Conservation (phyloP, 92 coral and sea anemone genomes). For the Umimayanthus chanpuru region DNA sequence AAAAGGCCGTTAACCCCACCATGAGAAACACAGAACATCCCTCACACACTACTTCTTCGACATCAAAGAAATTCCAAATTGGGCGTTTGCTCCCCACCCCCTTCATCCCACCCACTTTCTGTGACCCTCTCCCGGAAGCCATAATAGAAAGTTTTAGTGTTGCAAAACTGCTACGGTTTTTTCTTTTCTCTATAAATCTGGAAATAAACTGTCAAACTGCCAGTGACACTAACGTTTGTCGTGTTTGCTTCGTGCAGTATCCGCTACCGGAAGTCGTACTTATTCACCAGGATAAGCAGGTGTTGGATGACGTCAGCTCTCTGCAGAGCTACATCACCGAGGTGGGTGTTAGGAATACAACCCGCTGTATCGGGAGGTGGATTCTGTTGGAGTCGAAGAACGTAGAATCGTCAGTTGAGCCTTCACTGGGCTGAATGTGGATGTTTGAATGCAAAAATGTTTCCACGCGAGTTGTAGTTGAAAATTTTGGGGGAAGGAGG, state of each 20-base stretch:
- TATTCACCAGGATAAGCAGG: slow-evolving; percentile 93
- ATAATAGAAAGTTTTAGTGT: not conserved
- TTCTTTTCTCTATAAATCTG: no score
- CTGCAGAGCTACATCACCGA: slow-evolving; percentile 84
- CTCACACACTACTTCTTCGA: no score
- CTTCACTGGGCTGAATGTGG: not conserved
- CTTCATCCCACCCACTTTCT: no score
- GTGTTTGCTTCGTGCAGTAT: slow-evolving; percentile 61
- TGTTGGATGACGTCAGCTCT: slow-evolving; percentile 89
- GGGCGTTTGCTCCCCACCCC: no score
- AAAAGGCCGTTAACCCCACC: no score
- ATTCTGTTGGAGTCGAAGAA: not conserved
- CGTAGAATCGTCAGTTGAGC: no score
- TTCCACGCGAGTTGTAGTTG: not conserved
- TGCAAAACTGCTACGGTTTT: not conserved
- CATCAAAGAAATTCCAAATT: no score
- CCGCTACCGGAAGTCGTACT: slow-evolving; percentile 95
- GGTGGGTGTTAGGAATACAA: slow-evolving; percentile 41
- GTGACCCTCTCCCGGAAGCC: no score
- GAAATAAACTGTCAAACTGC: not conserved
- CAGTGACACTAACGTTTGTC: not conserved
- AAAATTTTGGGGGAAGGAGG: no score
- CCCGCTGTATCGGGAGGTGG: no score
- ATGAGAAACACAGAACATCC: no score
- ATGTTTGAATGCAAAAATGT: not conserved